Percentiles rank a stretch among this genome's conserved stretches.
Evolutionary conservation across 2,797 vertebrate genomes (phyloP).

Genomic region (Eptatretus atami): DNA sequence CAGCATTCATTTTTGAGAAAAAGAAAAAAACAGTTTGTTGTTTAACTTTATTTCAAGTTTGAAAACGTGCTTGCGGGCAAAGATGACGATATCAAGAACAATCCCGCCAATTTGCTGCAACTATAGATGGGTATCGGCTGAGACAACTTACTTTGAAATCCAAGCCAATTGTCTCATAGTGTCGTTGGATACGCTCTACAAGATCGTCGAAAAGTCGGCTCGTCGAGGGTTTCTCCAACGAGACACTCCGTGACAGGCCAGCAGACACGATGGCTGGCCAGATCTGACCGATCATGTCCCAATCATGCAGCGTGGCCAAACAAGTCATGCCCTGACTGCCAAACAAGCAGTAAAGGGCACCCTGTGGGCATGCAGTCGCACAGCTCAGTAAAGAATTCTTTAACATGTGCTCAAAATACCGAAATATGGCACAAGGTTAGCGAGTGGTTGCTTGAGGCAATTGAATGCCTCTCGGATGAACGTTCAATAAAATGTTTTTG

Average conservation of each 20-base stretch:
- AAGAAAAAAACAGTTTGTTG: too few species aligned
- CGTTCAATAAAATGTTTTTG: too few species aligned
- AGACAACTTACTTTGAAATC: constrained; percentile 45
- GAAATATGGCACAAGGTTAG: too few species aligned
- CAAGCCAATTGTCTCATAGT: constrained; percentile 72
- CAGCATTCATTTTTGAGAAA: too few species aligned
- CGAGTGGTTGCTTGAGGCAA: too few species aligned
- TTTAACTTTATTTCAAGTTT: too few species aligned
- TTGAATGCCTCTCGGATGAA: too few species aligned
- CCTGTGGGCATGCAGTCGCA: constrained; percentile 16
- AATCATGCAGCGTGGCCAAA: constrained; percentile 71
- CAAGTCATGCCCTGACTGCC: constrained; percentile 63
- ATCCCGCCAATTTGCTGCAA: too few species aligned
- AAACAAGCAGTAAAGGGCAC: constrained; percentile 82
- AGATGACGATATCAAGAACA: too few species aligned
- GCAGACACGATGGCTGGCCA: constrained; percentile 74
- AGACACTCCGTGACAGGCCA: constrained; percentile 74
- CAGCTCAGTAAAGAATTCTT: too few species aligned
- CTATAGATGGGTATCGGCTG: neutral
- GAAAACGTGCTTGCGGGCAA: too few species aligned
- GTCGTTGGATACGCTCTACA: constrained; percentile 77
- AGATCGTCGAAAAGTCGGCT: constrained; percentile 87
- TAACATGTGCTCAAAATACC: too few species aligned
- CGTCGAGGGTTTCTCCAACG: constrained; percentile 75
- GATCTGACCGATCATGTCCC: constrained; percentile 65